Evolutionary conservation across 2,113 vertebrate genomes (phyloP).

Genomic region (Glaucomys volans): DNA sequence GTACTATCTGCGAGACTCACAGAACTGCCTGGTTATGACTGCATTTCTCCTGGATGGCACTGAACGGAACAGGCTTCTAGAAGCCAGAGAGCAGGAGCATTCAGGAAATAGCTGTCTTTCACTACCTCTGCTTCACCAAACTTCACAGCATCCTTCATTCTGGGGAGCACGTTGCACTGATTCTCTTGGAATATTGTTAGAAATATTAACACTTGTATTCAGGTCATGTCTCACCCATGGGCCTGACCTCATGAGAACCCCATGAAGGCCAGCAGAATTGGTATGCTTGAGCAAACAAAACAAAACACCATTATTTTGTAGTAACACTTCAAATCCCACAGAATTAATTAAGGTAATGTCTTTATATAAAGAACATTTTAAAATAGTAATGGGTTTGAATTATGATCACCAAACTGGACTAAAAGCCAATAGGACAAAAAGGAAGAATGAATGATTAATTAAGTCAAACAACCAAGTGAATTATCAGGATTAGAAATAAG

Average conservation of each 20-base stretch:
- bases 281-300: slow-evolving; percentile 25
- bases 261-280: slow-evolving; percentile 34
- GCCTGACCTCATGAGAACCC: slow-evolving; percentile 33
- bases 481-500: slow-evolving; percentile 64
- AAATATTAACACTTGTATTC: neutral
- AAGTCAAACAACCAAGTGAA: slow-evolving; percentile 55
- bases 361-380: slow-evolving; percentile 58
- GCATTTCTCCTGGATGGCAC: neutral
- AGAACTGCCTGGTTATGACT: neutral
- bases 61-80: neutral
- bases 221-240: neutral
- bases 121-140: neutral
- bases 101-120: neutral
- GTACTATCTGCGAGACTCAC: neutral
- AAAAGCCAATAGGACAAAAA: slow-evolving; percentile 54
- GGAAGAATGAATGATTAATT: slow-evolving; percentile 47
- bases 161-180: neutral
- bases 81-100: neutral
- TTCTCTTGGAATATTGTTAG: slow-evolving; percentile 14
- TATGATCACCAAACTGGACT: slow-evolving; percentile 48
- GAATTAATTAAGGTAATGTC: slow-evolving; percentile 63
- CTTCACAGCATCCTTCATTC: neutral
- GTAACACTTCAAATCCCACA: slow-evolving; percentile 38
- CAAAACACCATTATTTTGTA: slow-evolving; percentile 28
- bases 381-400: slow-evolving; percentile 58